Conservation (phyloP, 2,888 invertebrate species). For the Cephalotes varians region DNA sequence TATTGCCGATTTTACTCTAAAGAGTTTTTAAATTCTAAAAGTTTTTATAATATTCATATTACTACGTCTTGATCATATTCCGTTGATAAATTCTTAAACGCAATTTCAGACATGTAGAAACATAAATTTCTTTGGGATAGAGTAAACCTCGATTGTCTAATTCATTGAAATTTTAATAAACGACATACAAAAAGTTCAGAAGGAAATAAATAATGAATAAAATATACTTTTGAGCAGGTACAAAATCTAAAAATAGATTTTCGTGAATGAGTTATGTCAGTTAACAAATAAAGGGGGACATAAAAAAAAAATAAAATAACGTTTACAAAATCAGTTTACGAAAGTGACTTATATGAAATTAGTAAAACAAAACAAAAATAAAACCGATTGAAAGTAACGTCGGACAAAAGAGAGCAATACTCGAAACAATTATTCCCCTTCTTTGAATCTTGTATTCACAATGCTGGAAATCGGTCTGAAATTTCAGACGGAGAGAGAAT, state of each 20-base stretch:
- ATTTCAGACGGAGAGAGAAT: too few relatives aligned
- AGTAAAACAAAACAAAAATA: constrained; percentile 7
- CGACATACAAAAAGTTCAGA: neutral
- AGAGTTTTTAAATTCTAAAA: neutral
- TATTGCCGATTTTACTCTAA: neutral
- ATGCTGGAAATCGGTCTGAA: too few relatives aligned
- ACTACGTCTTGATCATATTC: neutral
- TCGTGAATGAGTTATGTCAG: neutral
- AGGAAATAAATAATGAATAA: neutral
- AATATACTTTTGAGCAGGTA: neutral
- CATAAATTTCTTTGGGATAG: neutral
- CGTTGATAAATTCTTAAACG: neutral
- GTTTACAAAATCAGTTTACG: neutral
- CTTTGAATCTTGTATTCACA: too few relatives aligned
- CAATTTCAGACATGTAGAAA: neutral
- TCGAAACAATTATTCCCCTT: constrained; percentile 6
- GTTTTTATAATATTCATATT: neutral
- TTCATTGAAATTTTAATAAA: neutral
- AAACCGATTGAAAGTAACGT: neutral
- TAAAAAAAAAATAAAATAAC: neutral
- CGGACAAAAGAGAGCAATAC: neutral
- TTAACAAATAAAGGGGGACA: neutral
- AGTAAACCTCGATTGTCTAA: neutral
- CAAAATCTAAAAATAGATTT: neutral
- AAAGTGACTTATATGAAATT: neutral